Percentiles rank a stretch among this genome's conserved stretches.
Evolutionary conservation across 2,797 vertebrate genomes (phyloP).

Genomic region (Thaleichthys pacificus): DNA sequence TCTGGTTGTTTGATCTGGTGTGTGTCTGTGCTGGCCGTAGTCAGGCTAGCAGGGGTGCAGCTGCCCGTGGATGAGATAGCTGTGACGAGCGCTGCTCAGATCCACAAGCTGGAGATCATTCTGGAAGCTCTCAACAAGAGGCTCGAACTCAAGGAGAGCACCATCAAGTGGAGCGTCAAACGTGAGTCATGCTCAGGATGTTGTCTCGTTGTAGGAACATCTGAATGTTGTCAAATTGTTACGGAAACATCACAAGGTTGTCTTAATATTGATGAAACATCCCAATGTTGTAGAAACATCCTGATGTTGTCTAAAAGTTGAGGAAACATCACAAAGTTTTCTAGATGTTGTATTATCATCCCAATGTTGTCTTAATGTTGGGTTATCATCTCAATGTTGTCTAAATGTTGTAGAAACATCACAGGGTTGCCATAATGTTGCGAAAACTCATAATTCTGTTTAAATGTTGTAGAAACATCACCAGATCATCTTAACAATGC

Average conservation of each 20-base stretch:
- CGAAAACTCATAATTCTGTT: too few relatives aligned
- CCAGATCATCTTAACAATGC: background rate
- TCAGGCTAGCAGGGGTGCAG: constrained; percentile 70
- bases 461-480: too few relatives aligned
- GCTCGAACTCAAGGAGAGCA: constrained; percentile 69
- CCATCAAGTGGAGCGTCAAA: constrained; percentile 81
- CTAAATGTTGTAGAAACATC: too few relatives aligned
- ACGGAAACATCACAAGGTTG: too few relatives aligned
- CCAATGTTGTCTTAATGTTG: background rate
- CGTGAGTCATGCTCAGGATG: constrained; percentile 72
- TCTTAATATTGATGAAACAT: background rate
- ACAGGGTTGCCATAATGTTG: too few relatives aligned
- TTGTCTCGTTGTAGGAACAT: background rate
- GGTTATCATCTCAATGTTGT: background rate
- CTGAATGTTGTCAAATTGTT: too few relatives aligned
- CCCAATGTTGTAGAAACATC: background rate
- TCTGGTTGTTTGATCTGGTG: background rate
- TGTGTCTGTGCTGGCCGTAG: constrained; percentile 52
- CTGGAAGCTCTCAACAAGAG: constrained; percentile 73
- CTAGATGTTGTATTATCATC: background rate
- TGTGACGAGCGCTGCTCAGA: constrained; percentile 77
- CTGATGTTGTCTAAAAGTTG: background rate
- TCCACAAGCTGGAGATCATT: constrained; percentile 80
- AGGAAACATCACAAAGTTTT: background rate
- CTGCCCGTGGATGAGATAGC: constrained; percentile 85